Base-by-base conservation (phyloP, 1,140 invertebrate species). In the Fopius arisanus region DNA sequence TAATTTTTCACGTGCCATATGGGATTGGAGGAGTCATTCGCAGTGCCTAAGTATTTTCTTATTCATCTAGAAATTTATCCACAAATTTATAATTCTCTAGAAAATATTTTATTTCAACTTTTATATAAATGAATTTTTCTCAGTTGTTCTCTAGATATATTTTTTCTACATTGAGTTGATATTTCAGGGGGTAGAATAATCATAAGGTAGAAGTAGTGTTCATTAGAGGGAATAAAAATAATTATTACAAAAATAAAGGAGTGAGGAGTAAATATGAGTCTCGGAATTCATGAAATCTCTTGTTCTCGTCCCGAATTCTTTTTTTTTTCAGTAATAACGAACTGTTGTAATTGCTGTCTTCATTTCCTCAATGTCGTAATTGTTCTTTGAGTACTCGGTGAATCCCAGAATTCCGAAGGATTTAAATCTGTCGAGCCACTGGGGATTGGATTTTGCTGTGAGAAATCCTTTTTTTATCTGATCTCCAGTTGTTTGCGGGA, bases 281-380 rank as follows among this genome's bases (percentile, higher is more conserved):
- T 37, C 3, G 9, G 9, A 33, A 33, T 33, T 33, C 31, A 48
- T 6, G 3, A 3, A 43, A 43, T 16, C 14, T 16, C 2, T 16
- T 14, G 16, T 5, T 51, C 1, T 51, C 19, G 43, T 16, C 19
- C 9, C 14, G 19, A 14, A 16, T 51, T 21, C 19, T 51, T 71
- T 33, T 31, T 29, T n/a, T 26, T 29, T 14, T 65, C 16, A 90
- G 70, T 90, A 90, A 62, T 90, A 90, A 6, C 84, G 83, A 33
- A 84, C 78, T 1, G 80, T 83, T 41, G 88, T 82, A 29, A 77
- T 79, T 21, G 86, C 78, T 40, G 82, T 78, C 73, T 89, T 88
- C 1, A 80, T 67, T 0, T 87, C 82, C 40, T 80, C 75, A 2
- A 87, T 67, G 10, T 86, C 78, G 29, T 81, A 82, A 48, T 82